Evolutionary conservation across 2,113 vertebrate species (phyloP), one percentile per base, ranked within the genome.

Genomic region (Athene noctua): DNA sequence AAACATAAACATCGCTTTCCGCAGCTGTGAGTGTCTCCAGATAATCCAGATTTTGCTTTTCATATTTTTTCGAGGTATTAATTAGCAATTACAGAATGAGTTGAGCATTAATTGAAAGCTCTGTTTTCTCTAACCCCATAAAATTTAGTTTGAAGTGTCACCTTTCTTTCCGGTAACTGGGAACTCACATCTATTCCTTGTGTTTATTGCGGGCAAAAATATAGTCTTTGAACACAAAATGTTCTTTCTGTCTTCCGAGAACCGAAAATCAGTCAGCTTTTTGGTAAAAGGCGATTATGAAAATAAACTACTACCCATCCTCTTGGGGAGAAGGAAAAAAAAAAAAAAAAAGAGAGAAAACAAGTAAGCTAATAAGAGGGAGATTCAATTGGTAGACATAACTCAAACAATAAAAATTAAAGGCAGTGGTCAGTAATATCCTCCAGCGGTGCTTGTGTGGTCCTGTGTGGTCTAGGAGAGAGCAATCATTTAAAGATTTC

Each of bases 401-500:
- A 98, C 93, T 98, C 98, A 98, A 98, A 98, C 98, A 98, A 98
- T 98, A 97, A 98, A 98, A 97, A 96, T 96, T 96, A 97, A 97
- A 97, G 94, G 94, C 95, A 90, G 94, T 96, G 98, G 98, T 97
- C 97, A 98, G 97, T 82, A 96, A 97, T 98, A 97, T 98, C 97
- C 98, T 98, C 97, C 97, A 97, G 98, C 97, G 49, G 91, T 87
- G 92, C 97, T 92, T 98, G 98, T 98, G 98, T 98, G 98, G 97
- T 98, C 98, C 95, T 96, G 97, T 98, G 97, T 97, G 98, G 71
- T 82, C 95, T 95, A 93, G 91, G 90, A 96, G 94, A 79, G 84
- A 92, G 84, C 97, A 97, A 98, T 97, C 90, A 97, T 92, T 97
- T 97, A 97, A 97, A 97, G 97, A 90, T 97, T 98, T 97, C 92